Percentiles rank a stretch among this genome's conserved stretches.
phyloP scores from a whole-genome alignment of 2,888 invertebrate species.

The Caenorhabditis afra region DNA sequence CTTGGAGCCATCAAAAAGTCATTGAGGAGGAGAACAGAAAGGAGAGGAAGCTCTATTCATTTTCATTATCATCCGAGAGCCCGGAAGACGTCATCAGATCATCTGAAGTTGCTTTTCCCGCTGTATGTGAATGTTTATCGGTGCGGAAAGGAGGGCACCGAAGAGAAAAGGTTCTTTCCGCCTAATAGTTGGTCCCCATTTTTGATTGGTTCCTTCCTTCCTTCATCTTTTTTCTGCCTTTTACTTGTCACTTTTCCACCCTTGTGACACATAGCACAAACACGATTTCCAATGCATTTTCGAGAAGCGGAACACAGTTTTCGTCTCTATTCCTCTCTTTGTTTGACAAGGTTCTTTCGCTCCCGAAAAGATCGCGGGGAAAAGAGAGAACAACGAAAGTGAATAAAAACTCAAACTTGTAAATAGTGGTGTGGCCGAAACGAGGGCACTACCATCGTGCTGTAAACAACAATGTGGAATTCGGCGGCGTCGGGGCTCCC shows the following conservation, averaged over 20 bases:
- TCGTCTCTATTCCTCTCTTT: slow-evolving; percentile 9
- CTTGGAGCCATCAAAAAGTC: slow-evolving; percentile 30
- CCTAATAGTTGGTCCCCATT: neutral
- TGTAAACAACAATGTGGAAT: slow-evolving; percentile 24
- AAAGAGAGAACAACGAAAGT: neutral
- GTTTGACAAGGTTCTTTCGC: slow-evolving; percentile 6
- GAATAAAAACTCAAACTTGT: slow-evolving; percentile 1
- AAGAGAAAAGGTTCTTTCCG: neutral
- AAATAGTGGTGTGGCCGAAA: slow-evolving; percentile 1
- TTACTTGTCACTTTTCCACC: neutral
- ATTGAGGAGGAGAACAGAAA: slow-evolving; percentile 7
- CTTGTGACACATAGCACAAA: neutral
- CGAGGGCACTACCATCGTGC: neutral
- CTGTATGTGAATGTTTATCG: neutral
- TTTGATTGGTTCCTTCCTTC: neutral
- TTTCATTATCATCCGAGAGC: slow-evolving; percentile 5
- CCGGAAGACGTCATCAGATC: neutral
- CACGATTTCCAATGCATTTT: slow-evolving; percentile 19
- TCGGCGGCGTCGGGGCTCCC: neutral
- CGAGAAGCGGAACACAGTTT: slow-evolving; percentile 3
- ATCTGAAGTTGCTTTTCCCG: neutral
- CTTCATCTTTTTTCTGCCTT: neutral
- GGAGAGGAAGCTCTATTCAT: slow-evolving; percentile 14
- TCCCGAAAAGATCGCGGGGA: no score
- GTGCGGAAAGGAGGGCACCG: neutral